phyloP scores from a whole-genome alignment of 64 coral and sea anemone genomes.

The Montipora capricornis region DNA sequence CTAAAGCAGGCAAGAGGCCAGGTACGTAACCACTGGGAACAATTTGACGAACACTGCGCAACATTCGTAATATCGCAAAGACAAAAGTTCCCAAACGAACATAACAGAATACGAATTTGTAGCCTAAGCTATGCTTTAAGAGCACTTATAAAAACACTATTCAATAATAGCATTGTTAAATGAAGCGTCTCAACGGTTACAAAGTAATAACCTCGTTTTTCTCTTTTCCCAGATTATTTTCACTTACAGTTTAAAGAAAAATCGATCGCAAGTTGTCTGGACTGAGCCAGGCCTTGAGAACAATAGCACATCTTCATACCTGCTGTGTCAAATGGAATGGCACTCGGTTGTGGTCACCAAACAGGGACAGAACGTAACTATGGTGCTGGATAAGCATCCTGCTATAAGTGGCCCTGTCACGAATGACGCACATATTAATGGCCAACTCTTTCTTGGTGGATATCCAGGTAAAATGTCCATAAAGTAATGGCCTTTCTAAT shows the following conservation, averaged over 20 bases:
- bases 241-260: slow-evolving; percentile 18
- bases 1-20: slow-evolving; percentile 29
- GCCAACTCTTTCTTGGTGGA: slow-evolving; percentile 62
- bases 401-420: neutral
- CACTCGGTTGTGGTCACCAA: slow-evolving; percentile 36
- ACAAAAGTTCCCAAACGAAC: no score
- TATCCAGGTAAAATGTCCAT: slow-evolving; percentile 42
- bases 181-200: neutral
- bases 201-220: neutral
- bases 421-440: neutral
- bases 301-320: slow-evolving; percentile 47
- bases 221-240: slow-evolving; percentile 21
- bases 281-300: slow-evolving; percentile 47
- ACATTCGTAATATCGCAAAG: no score
- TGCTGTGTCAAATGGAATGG: slow-evolving; percentile 76
- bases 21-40: neutral
- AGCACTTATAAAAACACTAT: no score
- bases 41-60: neutral
- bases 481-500: neutral
- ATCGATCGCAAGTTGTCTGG: slow-evolving; percentile 28
- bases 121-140: no score
- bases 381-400: slow-evolving; percentile 23
- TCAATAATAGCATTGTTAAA: no score
- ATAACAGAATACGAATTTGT: no score
- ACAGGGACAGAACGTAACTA: neutral